These are phyloP conservation scores for Cinara cedri DNA, from an alignment of 2,888 invertebrate species.

Conservation along the genomic window DNA sequence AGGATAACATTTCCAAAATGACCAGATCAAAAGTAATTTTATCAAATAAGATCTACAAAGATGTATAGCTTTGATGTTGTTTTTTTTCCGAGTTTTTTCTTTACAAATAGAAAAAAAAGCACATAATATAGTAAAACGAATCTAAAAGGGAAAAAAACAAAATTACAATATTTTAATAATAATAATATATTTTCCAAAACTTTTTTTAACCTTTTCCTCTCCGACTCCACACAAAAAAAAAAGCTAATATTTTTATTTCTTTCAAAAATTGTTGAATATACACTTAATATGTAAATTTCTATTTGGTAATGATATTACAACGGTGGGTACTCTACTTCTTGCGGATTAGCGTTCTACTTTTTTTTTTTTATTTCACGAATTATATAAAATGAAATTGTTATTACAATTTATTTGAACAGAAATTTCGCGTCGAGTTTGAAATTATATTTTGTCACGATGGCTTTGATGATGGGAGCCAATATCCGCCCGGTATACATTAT, in stretches of 20 bases:
- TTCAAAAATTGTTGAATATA: slow-evolving; percentile 4
- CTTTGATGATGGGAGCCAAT: slow-evolving; percentile 22
- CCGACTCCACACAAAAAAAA: neutral
- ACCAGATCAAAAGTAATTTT: too few species aligned
- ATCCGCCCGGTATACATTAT: slow-evolving; percentile 3
- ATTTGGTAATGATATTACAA: neutral
- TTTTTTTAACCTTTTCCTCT: neutral
- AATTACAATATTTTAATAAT: neutral
- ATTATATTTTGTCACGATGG: neutral
- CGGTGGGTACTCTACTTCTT: neutral
- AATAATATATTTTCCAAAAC: neutral
- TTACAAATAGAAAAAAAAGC: neutral
- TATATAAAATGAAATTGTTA: slow-evolving; percentile 22
- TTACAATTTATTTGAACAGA: slow-evolving; percentile 28
- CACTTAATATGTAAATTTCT: slow-evolving; percentile 20
- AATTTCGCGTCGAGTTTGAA: neutral
- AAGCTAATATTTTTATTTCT: slow-evolving; percentile 7
- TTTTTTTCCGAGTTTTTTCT: too few species aligned
- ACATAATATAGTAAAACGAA: neutral
- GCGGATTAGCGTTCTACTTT: slow-evolving; percentile 19
- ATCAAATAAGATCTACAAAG: too few species aligned
- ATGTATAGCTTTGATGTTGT: too few species aligned
- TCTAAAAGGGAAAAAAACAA: neutral
- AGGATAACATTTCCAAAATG: too few species aligned
- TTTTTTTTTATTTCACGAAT: slow-evolving; percentile 27